A percentile compares a stretch with the other conserved stretches of the same genome.
Evolutionary conservation across 1,140 invertebrate genomes (phyloP).

Genomic region (Zaprionus camerounensis): DNA sequence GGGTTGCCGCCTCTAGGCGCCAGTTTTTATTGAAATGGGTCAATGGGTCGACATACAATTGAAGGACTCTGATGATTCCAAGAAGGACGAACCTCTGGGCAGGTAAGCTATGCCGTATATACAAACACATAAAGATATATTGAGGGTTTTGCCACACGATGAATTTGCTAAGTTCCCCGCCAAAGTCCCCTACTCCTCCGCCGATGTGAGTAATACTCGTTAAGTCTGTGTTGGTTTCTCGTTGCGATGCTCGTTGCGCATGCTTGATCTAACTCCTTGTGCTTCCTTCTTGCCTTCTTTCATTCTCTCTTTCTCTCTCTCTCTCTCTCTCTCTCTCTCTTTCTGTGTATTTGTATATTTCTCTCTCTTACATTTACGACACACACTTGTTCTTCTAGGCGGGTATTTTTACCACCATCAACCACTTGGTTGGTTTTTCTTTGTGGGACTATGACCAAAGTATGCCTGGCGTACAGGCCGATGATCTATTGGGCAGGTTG

Average conservation of each 20-base stretch:
- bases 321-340: slow-evolving; percentile 8
- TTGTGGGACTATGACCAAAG: slow-evolving; percentile 94
- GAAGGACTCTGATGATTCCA: slow-evolving; percentile 93
- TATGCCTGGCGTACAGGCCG: slow-evolving; percentile 89
- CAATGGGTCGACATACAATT: slow-evolving; percentile 91
- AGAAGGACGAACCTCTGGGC: slow-evolving; percentile 92
- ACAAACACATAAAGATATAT: neutral
- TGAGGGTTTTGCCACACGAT: slow-evolving; percentile 19
- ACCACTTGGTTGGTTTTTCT: slow-evolving; percentile 89
- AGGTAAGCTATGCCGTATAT: slow-evolving; percentile 86
- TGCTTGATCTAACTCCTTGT: slow-evolving; percentile 27
- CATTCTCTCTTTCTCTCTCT: slow-evolving; percentile 3
- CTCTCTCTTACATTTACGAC: slow-evolving; percentile 18
- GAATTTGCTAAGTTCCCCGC: slow-evolving; percentile 8
- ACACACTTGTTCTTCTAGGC: slow-evolving; percentile 86
- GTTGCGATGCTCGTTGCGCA: slow-evolving; percentile 19
- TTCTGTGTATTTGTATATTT: slow-evolving; percentile 27
- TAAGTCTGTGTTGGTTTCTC: slow-evolving; percentile 19
- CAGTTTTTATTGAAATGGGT: slow-evolving; percentile 85
- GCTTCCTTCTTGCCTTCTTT: neutral
- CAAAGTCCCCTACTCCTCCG: slow-evolving; percentile 7
- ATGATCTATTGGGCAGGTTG: slow-evolving; percentile 93
- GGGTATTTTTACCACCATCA: slow-evolving; percentile 89
- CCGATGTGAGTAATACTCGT: slow-evolving; percentile 41
- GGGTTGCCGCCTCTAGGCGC: slow-evolving; percentile 58